phyloP scores from a whole-genome alignment of 2,113 vertebrate genomes.

The Lucifuga dentata region DNA sequence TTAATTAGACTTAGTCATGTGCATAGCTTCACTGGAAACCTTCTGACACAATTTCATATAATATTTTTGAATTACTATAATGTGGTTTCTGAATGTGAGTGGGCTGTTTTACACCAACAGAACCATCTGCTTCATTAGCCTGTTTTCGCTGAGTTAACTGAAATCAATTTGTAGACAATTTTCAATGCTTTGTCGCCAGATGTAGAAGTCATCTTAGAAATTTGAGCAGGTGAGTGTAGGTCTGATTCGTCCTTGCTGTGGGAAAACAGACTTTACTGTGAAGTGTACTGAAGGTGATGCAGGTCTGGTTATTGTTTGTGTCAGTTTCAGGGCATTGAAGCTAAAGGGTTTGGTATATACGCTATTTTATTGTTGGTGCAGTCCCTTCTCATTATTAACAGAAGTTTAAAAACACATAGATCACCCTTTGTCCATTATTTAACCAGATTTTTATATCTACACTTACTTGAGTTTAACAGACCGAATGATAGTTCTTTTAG shows the following conservation, averaged over 20 bases:
- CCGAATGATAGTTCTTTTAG: no score
- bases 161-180: slow-evolving; percentile 12
- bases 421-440: no score
- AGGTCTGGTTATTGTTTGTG: neutral
- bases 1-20: no score
- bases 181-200: neutral
- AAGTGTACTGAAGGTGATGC: neutral
- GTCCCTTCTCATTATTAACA: neutral
- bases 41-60: neutral
- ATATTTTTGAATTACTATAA: neutral
- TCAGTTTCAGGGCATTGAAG: neutral
- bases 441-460: no score
- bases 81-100: slow-evolving; percentile 14
- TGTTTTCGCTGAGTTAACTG: neutral
- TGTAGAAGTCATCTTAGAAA: neutral
- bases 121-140: slow-evolving; percentile 3
- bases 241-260: neutral
- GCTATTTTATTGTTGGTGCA: no score
- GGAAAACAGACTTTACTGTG: neutral
- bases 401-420: no score
- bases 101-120: slow-evolving; percentile 2
- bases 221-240: neutral
- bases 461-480: no score
- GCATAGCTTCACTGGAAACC: no score
- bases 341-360: no score